Evolutionary conservation across 64 coral and sea anemone species (phyloP), one percentile per base, ranked within the genome.

Genomic region (Dendronephthya gigantea): DNA sequence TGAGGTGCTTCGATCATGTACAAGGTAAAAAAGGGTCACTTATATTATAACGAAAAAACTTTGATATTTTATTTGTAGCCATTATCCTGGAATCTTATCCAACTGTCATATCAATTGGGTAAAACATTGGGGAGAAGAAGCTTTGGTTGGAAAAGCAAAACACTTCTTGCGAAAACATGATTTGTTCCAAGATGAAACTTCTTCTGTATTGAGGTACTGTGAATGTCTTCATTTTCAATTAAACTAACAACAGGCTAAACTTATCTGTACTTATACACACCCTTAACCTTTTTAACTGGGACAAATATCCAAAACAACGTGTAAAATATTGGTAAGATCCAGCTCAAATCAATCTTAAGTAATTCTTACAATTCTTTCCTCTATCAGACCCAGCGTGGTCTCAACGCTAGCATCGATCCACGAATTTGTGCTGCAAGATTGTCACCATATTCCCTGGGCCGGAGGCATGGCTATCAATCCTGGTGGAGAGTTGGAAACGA

Each of bases 391-490:
- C 34, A 98, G 91, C 74, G 92, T 98, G 0, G 95, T 98, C 4
- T 85, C 92, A 22, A 83, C 91, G 23, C 68, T 98, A 7, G 93
- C 95, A 9, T 91, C 90, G 1, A 98, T 98, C 22, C 95, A 98
- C 50, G 90, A 90, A 58, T 90, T 91, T 70, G 95, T 98, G 45
- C 49, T 98, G 48, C 72, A 90, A 86, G 89, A 89, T 49, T 98
- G 95, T 48, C 95, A 98, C 48, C 95, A 98, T 56, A 93, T 93
- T 3, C 95, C 95, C 14, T 98, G 95, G 92, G 89, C 87, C 36
- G 95, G 95, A 22, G 74, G 89, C 7, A 88, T 48, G 33, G 79
- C 91, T 28, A 82, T 65, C 84, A 25, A 39, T 33, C 15, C 6
- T 36, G 72, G 22, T 10, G 7, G 30, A 37, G 27, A 35, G 72